Percentiles rank a stretch among this genome's conserved stretches.
Evolutionary conservation across 1,140 invertebrate species (phyloP).

Genomic region (Diorhabda elongata): DNA sequence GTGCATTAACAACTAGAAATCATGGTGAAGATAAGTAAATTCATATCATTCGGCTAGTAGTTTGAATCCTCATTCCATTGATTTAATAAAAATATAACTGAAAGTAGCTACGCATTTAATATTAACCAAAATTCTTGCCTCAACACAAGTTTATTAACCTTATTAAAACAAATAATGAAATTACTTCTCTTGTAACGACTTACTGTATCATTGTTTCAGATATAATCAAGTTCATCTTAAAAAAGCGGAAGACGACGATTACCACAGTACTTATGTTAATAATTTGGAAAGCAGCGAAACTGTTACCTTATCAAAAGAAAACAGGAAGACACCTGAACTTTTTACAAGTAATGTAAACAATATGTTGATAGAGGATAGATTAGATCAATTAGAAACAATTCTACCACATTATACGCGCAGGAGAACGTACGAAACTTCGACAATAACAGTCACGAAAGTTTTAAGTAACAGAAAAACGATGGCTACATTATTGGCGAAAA

Average conservation of each 20-base stretch:
- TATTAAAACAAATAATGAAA: no score
- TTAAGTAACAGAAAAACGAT: conserved; percentile 33
- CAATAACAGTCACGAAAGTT: conserved; percentile 42
- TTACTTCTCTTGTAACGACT: no score
- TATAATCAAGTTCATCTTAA: neutral
- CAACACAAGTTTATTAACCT: no score
- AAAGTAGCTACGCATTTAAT: no score
- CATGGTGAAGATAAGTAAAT: no score
- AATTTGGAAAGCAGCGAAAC: conserved; percentile 28
- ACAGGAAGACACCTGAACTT: conserved; percentile 30
- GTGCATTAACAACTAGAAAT: no score
- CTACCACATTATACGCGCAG: conserved; percentile 42
- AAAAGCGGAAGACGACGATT: conserved; percentile 10
- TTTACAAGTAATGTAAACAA: conserved; percentile 30
- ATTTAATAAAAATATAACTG: no score
- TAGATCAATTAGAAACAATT: conserved; percentile 43
- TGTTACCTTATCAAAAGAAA: conserved; percentile 9
- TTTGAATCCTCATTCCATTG: no score
- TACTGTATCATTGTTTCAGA: neutral
- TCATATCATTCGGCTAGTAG: no score
- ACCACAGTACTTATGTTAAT: conserved; percentile 6
- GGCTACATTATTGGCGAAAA: conserved; percentile 43
- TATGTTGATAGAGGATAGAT: conserved; percentile 42
- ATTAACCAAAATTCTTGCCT: no score
- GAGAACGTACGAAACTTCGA: conserved; percentile 40